Percentiles rank a stretch among this genome's conserved stretches.
These are phyloP conservation scores for Etheostoma perlongum DNA, from an alignment of 2,797 vertebrate species.

Conservation along the genomic window DNA sequence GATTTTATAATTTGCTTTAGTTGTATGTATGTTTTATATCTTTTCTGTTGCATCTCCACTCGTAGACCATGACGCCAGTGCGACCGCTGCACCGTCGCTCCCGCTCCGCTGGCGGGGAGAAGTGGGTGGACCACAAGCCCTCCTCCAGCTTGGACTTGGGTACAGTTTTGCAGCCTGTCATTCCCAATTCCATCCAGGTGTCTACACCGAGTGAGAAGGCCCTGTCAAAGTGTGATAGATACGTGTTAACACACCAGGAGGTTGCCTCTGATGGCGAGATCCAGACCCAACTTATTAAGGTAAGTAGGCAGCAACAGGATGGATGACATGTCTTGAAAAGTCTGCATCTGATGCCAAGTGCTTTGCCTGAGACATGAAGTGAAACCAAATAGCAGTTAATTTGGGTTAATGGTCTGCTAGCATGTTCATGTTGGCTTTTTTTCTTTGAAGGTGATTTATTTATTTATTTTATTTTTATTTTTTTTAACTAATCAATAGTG, in stretches of 20 bases:
- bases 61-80: conserved; percentile 84
- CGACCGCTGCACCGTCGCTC: conserved; percentile 89
- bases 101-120: conserved; percentile 91
- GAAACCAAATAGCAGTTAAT: background rate
- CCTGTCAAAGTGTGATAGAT: conserved; percentile 95
- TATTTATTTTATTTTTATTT: too few species aligned
- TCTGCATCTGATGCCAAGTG: too few species aligned
- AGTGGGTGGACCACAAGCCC: conserved; percentile 97
- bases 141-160: conserved; percentile 89
- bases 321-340: background rate
- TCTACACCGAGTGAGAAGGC: conserved; percentile 90
- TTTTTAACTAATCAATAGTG: background rate
- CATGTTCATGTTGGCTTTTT: background rate
- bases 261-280: conserved; percentile 96
- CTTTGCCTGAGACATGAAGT: background rate
- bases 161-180: conserved; percentile 93
- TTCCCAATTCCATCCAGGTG: conserved; percentile 93
- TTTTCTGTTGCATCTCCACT: conserved; percentile 5
- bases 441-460: background rate
- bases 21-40: background rate
- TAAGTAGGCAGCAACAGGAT: conserved; percentile 52
- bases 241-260: conserved; percentile 97
- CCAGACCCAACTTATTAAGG: conserved; percentile 95
- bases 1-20: background rate
- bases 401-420: background rate